Percentiles rank a stretch among this genome's conserved stretches.
phyloP scores from a whole-genome alignment of 1,140 invertebrate species.

The Calliphora vicina region DNA sequence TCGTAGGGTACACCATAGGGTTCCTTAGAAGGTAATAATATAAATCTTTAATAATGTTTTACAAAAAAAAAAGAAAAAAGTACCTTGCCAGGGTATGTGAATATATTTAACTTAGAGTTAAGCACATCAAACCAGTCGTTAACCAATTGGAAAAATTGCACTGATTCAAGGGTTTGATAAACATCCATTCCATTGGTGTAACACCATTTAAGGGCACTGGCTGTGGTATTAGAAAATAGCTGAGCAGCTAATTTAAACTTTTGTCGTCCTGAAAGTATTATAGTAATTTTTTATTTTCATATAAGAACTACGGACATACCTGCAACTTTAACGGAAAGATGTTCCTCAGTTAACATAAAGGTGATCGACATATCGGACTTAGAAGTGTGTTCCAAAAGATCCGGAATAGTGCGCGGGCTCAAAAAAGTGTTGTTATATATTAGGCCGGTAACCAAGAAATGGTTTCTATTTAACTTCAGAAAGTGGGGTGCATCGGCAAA shows the following conservation, averaged over 20 bases:
- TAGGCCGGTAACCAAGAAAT: constrained; percentile 15
- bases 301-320: neutral
- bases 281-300: neutral
- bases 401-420: neutral
- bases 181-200: neutral
- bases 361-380: neutral
- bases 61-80: neutral
- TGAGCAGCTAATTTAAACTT: neutral
- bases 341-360: neutral
- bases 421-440: neutral
- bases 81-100: constrained; percentile 15
- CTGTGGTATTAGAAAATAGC: constrained; percentile 18
- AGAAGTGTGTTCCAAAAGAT: neutral
- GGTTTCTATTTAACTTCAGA: constrained; percentile 16
- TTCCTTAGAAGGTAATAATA: neutral
- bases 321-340: neutral
- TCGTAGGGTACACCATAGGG: neutral
- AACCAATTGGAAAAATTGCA: constrained; percentile 4
- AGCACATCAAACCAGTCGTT: constrained; percentile 25
- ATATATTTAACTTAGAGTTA: neutral
- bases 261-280: neutral
- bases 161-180: neutral
- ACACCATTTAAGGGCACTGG: neutral
- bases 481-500: constrained; percentile 19
- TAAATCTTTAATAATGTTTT: neutral